Percentiles rank a stretch among this genome's conserved stretches.
These are phyloP conservation scores for Micromussa lordhowensis DNA, from an alignment of 92 coral and sea anemone species.

Conservation along the genomic window DNA sequence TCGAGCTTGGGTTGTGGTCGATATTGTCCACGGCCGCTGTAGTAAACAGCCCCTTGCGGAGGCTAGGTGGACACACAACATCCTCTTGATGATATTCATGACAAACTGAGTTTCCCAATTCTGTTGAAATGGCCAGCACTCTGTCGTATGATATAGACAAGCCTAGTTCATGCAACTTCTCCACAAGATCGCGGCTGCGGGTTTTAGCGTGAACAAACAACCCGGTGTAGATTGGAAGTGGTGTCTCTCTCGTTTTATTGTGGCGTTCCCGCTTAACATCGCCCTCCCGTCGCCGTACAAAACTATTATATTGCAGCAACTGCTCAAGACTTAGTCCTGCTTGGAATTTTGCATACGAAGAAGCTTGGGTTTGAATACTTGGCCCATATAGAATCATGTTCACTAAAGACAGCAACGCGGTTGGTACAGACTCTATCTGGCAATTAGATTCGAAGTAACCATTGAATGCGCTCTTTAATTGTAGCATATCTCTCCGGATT, in stretches of 20 bases:
- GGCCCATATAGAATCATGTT: slow-evolving; percentile 77
- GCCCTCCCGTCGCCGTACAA: slow-evolving; percentile 51
- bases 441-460: slow-evolving; percentile 62
- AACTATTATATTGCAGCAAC: slow-evolving; percentile 67
- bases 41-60: slow-evolving; percentile 46
- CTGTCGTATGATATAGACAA: slow-evolving; percentile 66
- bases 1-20: slow-evolving; percentile 54
- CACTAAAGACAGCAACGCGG: slow-evolving; percentile 62
- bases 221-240: slow-evolving; percentile 62
- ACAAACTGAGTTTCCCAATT: slow-evolving; percentile 57
- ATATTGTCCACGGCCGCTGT: slow-evolving; percentile 48
- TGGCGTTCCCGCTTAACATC: slow-evolving; percentile 48
- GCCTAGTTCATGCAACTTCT: slow-evolving; percentile 49
- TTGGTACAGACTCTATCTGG: slow-evolving; percentile 68
- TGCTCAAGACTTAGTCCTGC: slow-evolving; percentile 70
- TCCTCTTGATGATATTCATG: slow-evolving; percentile 45
- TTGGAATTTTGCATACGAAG: slow-evolving; percentile 42
- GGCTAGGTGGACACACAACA: slow-evolving; percentile 61
- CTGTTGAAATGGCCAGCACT: slow-evolving; percentile 64
- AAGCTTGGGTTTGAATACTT: slow-evolving; percentile 57
- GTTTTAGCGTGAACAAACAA: slow-evolving; percentile 68
- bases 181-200: slow-evolving; percentile 73
- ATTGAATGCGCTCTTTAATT: slow-evolving; percentile 33
- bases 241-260: slow-evolving; percentile 65
- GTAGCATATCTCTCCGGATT: slow-evolving; percentile 23